Evolutionary conservation across 1,140 invertebrate genomes (phyloP).

Genomic region (Leptonema lineaticorne): DNA sequence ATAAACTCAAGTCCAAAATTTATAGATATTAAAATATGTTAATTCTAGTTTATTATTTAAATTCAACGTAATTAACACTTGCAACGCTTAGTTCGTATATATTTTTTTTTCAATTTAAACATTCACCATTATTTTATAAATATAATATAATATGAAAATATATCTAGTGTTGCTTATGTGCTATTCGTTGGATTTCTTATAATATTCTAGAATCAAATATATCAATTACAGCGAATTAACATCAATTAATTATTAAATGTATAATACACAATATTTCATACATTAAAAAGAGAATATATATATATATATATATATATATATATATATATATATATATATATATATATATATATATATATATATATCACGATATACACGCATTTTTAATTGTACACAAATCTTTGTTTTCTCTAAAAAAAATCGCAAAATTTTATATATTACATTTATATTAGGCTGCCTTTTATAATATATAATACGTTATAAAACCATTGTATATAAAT

Average conservation of each 20-base stretch:
- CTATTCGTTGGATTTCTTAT: no score
- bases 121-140: no score
- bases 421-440: conserved; percentile 12
- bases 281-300: not conserved
- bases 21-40: no score
- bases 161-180: no score
- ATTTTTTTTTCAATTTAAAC: no score
- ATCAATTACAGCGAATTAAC: no score
- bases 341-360: not conserved
- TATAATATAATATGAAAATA: no score
- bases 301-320: not conserved
- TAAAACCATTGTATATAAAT: conserved; percentile 25
- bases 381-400: not conserved
- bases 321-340: not conserved
- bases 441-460: conserved; percentile 23
- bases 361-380: not conserved
- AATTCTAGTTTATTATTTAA: no score
- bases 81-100: no score
- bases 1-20: no score
- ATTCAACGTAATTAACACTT: no score
- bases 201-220: conserved; percentile 4
- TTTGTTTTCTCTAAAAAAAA: not conserved
- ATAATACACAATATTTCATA: not conserved
- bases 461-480: conserved; percentile 17
- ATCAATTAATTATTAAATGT: no score